Conservation (phyloP, 2,797 vertebrate species). For the Pipistrellus nathusii region DNA sequence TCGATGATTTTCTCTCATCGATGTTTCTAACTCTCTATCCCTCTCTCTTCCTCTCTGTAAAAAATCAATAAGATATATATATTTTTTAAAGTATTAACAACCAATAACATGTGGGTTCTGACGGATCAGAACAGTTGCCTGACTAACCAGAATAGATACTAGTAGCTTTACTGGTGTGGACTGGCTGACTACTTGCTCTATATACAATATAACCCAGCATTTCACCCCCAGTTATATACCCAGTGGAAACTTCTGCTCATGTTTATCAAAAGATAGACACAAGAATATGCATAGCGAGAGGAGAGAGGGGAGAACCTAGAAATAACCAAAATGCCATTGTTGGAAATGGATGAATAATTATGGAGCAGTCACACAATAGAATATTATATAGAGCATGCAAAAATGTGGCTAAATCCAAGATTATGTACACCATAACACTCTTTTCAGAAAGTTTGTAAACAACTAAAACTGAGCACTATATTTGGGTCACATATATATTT, state of each 20-base stretch:
- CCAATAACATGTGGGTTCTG: not conserved
- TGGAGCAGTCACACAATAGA: not conserved
- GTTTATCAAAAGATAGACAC: not conserved
- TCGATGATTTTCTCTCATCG: no score
- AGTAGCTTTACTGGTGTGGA: not conserved
- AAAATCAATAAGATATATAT: no score
- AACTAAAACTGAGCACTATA: slow-evolving; percentile 36
- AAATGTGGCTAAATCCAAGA: slow-evolving; percentile 38
- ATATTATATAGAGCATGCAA: not conserved
- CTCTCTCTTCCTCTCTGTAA: no score
- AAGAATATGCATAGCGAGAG: slow-evolving; percentile 43
- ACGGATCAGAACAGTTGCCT: slow-evolving; percentile 4
- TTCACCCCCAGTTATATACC: not conserved
- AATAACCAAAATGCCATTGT: slow-evolving; percentile 41
- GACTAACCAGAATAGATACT: not conserved
- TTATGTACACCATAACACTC: not conserved
- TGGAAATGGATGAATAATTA: slow-evolving; percentile 2
- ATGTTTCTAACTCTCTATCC: no score
- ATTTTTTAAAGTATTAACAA: not conserved
- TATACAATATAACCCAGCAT: not conserved
- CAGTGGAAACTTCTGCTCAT: not conserved
- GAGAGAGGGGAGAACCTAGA: not conserved
- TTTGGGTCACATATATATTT: slow-evolving; percentile 44
- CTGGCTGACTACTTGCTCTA: not conserved
- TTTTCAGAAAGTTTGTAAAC: slow-evolving; percentile 54